Conservation (phyloP, 2,113 vertebrate species). For the Zapornia atra region DNA sequence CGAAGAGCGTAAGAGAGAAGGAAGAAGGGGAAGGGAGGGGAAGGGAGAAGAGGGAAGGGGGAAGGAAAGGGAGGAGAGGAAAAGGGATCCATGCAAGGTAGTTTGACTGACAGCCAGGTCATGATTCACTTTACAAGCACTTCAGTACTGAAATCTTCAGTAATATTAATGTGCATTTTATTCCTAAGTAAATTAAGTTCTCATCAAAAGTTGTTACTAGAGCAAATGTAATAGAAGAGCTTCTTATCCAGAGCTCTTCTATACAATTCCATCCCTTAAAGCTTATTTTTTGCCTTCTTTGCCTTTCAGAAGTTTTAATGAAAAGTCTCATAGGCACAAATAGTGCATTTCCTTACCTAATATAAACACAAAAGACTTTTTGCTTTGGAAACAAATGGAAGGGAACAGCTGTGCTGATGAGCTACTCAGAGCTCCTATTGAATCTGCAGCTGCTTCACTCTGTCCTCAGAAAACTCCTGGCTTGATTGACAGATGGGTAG, state of each 20-base stretch:
- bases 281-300: not conserved
- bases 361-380: slow-evolving; percentile 66
- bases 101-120: not conserved
- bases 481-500: slow-evolving; percentile 9
- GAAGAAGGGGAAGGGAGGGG: too few species aligned
- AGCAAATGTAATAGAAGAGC: not conserved
- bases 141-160: not conserved
- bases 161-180: slow-evolving; percentile 9
- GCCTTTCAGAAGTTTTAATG: slow-evolving; percentile 25
- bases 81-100: not conserved
- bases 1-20: not conserved
- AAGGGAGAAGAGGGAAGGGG: not conserved
- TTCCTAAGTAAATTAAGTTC: not conserved
- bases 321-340: slow-evolving; percentile 25
- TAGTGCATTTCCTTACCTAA: slow-evolving; percentile 65
- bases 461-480: slow-evolving; percentile 61
- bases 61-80: too few species aligned
- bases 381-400: slow-evolving; percentile 59
- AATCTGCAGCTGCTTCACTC: slow-evolving; percentile 65
- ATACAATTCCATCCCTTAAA: not conserved
- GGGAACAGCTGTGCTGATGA: slow-evolving; percentile 67
- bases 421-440: slow-evolving; percentile 61
- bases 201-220: not conserved
- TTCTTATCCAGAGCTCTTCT: not conserved
- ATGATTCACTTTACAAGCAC: not conserved